Evolutionary conservation across 2,797 vertebrate genomes (phyloP).

Genomic region (Meda fulgida): DNA sequence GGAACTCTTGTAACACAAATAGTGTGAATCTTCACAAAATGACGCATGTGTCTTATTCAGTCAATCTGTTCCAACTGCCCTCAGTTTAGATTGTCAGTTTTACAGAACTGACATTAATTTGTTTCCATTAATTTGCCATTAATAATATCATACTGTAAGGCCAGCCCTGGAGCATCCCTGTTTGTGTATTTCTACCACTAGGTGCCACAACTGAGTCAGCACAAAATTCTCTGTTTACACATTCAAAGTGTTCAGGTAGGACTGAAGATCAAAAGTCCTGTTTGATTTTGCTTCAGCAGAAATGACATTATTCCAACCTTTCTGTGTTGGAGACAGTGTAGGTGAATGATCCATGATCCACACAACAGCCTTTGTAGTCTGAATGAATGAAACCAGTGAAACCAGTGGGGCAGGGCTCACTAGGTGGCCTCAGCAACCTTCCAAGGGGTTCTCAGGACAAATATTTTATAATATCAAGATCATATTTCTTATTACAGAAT

Average conservation of each 20-base stretch:
- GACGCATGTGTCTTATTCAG: background rate
- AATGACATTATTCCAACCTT: slow-evolving; percentile 18
- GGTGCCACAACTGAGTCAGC: slow-evolving; percentile 45
- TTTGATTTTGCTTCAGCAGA: slow-evolving; percentile 23
- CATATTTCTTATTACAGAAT: background rate
- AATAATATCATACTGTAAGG: background rate
- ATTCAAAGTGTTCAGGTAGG: background rate
- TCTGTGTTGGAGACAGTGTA: background rate
- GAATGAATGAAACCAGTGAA: background rate
- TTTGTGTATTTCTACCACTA: slow-evolving; percentile 35
- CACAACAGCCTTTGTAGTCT: background rate
- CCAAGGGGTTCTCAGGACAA: background rate
- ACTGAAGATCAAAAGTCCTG: background rate
- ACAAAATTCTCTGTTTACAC: slow-evolving; percentile 10
- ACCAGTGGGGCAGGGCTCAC: background rate
- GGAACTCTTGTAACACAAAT: background rate
- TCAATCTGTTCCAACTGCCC: background rate
- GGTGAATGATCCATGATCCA: slow-evolving; percentile 2
- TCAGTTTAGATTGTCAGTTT: background rate
- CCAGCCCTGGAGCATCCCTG: background rate
- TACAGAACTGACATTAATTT: background rate
- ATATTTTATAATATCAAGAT: no score
- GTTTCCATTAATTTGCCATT: slow-evolving; percentile 4
- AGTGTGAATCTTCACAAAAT: background rate
- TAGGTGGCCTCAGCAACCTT: background rate